Base-by-base conservation (phyloP, 1,140 invertebrate genomes). In the Ephestia elutella region DNA sequence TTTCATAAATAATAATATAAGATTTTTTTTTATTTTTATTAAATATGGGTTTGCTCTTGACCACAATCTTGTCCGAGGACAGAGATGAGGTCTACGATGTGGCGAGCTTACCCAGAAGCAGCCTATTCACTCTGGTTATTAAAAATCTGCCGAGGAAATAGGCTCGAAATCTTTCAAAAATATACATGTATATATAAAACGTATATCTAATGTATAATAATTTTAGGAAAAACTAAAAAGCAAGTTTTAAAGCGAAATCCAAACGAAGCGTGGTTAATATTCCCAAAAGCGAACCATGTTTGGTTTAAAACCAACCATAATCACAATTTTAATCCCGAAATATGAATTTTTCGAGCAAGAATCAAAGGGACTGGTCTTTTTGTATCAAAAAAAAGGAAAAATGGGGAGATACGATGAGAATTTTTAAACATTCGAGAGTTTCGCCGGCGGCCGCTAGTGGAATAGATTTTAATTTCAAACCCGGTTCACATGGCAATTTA, bases 381-480 rank as follows among this genome's bases (percentile, higher is more conserved):
- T 49, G n/a, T 49, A 18, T 49, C 7, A 18, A 20, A 50, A 20
- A 50, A 49, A 49, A 57, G 66, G 48, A 68, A 63, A 68, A 66
- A 57, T 62, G 54, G 54, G 21, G 56, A 62, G 60, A 56, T 60
- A 49, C 18, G 20, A 64, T 60, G 59, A 68, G 59, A 62, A 60
- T 65, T 66, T 57, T 56, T 35, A 49, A 56, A 49, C 54, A 56
- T 30, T 57, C 21, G 59, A 18, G 48, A 35, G 49, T 18, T 57
- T 57, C 38, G 25, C 28, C 55, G 59, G 61, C 50, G 21, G 20
- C 50, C 50, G 20, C 50, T 57, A 54, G 60, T 65, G 62, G 55
- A 60, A 65, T 66, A 66, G 66, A 71, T 69, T 71, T 64, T 63
- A 66, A 71, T 69, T 71, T 66, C 60, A 66, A 58, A 62, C 64